Evolutionary conservation across 2,113 vertebrate genomes (phyloP), one percentile per base, ranked within the genome.

Genomic region (Turdus rufiventris): DNA sequence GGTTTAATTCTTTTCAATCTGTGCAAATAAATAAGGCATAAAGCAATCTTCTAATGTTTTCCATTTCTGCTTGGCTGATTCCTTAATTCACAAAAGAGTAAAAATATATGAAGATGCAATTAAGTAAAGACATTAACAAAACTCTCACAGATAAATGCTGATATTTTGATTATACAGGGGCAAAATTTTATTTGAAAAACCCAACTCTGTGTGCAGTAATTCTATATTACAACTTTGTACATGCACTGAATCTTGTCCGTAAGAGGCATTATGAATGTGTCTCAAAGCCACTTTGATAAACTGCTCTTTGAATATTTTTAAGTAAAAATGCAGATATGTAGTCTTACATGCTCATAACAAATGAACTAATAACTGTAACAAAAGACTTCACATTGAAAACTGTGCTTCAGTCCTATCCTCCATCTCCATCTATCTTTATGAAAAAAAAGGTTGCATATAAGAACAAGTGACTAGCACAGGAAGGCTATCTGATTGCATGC

Each of bases 201-300:
- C 2, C 25, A 50, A 66, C 7, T 2, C 13, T 43, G 2, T 3
- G 12, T 43, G 29, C 28, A 82, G 3, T 54, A 65, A 48, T 53
- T 85, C 53, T 31, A 0, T 33, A 54, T 58, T 21, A 91, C 7
- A 28, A 67, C 16, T 81, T 63, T 21, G 18, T 20, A 29, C 5
- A 26, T 14, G 13, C 31, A 51, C 4, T 71, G 70, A 78, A 43
- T 21, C 25, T 72, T 0, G 0, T 25, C 20, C 3, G 1, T 9
- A 53, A 43, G 1, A 76, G 25, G 10, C 10, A 45, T 65, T 65
- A 70, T 1, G 5, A 66, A 77, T 5, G 6, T 12, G 33, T 34
- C 29, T 40, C 47, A 78, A 53, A 85, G 26, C 9, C 50, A 31
- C 24, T 77, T 51, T 5, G 14, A 33, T 54, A 70, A 29, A 60